These are phyloP conservation scores for Pogonomyrmex californicus DNA, from an alignment of 1,140 invertebrate species.

Conservation along the genomic window DNA sequence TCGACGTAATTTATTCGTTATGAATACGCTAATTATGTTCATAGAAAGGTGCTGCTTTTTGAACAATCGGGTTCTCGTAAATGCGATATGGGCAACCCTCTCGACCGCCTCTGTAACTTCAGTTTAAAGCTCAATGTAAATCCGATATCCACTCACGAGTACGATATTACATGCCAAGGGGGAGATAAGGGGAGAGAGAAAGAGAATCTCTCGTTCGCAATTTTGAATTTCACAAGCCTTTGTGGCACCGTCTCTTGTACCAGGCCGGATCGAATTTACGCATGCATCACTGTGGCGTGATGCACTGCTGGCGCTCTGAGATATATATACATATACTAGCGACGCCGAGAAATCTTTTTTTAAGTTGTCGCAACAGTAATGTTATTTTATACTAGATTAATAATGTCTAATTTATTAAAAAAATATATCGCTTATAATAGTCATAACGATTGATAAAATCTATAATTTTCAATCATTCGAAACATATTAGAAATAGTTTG, in stretches of 20 bases:
- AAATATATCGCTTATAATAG: background rate
- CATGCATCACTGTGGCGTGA: constrained; percentile 19
- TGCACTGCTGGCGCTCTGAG: background rate
- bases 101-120: constrained; percentile 36
- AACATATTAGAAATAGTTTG: background rate
- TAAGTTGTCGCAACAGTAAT: background rate
- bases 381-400: background rate
- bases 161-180: constrained; percentile 35
- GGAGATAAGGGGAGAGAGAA: too few species aligned
- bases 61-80: background rate
- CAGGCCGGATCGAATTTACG: constrained; percentile 44
- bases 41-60: background rate
- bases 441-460: background rate
- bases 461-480: background rate
- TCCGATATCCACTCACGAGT: constrained; percentile 7
- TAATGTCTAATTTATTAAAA: background rate
- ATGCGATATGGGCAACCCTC: background rate
- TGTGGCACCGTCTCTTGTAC: constrained; percentile 14
- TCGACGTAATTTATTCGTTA: background rate
- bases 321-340: background rate
- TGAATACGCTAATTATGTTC: background rate
- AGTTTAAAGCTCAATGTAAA: constrained; percentile 50
- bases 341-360: background rate
- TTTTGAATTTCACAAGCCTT: constrained; percentile 46
- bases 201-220: constrained; percentile 15